Base-by-base conservation (phyloP, 2,797 vertebrate genomes). In the Rachycentron canadum region DNA sequence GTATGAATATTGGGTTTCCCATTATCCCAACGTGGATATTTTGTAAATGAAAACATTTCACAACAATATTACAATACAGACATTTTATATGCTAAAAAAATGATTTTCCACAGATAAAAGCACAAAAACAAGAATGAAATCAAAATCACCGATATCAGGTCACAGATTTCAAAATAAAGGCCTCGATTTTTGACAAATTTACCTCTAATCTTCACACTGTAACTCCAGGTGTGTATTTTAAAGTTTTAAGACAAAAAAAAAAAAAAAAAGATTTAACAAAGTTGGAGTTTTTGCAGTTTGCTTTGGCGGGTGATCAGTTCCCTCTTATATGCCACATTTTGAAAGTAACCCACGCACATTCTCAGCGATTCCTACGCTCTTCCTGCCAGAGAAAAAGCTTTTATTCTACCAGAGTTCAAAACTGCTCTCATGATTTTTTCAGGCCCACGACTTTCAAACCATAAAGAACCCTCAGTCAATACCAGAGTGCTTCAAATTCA, bases 311-410 rank as follows among this genome's bases (percentile, higher is more conserved):
- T 19, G 40, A 43, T 58, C n/a, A 9, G 10, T 36, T 63, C 30
- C 10, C 58, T 32, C 21, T n/a, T 58, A 11, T 16, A 13, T 30
- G 25, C 26, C 32, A 19, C 56, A 71, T 62, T 66, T 55, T 16
- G 2, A 45, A 52, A 73, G 64, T 45, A 66, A 7, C 85, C 88
- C 88, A 85, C 88, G 30, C 78, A 82, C 81, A 86, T 86, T 83
- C 84, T 71, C 47, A 60, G 17, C 0, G 58, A 63, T 7, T 81
- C 81, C 84, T 66, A 83, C 84, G 23, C 82, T 63, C 34, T 59
- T 62, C 55, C 64, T 62, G 50, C 38, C n/a, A 43, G 21, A 76
- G 60, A 62, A 57, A 61, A 45, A 28, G 72, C 84, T 77, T 83
- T 82, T 65, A 82, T 88, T 68, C 69, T 16, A 1, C 11, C 50